Percentiles rank a stretch among this genome's conserved stretches.
Conservation (phyloP, 2,113 vertebrate genomes). For the Alligator mississippiensis region DNA sequence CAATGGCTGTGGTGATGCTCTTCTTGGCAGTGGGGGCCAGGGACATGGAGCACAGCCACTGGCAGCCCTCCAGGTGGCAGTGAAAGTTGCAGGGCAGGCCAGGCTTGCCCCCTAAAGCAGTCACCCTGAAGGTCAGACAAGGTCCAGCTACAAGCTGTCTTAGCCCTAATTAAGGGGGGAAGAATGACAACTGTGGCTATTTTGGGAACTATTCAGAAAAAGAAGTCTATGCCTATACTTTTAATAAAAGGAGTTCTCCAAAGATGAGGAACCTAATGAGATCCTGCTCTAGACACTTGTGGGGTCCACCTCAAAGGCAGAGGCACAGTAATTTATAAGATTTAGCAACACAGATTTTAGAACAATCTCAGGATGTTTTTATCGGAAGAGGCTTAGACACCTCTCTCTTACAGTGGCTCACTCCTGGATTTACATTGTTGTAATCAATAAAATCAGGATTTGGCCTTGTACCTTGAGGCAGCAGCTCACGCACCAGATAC, state of each 20-base stretch:
- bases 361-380: background rate
- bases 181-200: background rate
- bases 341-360: background rate
- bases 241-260: no score
- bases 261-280: background rate
- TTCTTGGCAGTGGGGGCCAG: no score
- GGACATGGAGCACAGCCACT: no score
- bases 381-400: background rate
- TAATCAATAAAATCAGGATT: background rate
- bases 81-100: no score
- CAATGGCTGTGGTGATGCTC: no score
- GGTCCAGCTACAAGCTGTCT: no score
- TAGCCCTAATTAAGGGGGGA: no score
- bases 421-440: background rate
- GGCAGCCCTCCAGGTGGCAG: no score
- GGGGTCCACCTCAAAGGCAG: background rate
- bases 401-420: background rate
- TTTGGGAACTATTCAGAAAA: background rate
- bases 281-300: background rate
- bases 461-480: background rate
- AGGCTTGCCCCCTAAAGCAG: background rate
- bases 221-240: background rate
- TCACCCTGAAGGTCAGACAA: rapidly evolving
- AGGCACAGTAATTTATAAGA: rapidly evolving
- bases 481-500: background rate